Evolutionary conservation across 2,888 invertebrate genomes (phyloP).

Genomic region (Lithosia quadra): DNA sequence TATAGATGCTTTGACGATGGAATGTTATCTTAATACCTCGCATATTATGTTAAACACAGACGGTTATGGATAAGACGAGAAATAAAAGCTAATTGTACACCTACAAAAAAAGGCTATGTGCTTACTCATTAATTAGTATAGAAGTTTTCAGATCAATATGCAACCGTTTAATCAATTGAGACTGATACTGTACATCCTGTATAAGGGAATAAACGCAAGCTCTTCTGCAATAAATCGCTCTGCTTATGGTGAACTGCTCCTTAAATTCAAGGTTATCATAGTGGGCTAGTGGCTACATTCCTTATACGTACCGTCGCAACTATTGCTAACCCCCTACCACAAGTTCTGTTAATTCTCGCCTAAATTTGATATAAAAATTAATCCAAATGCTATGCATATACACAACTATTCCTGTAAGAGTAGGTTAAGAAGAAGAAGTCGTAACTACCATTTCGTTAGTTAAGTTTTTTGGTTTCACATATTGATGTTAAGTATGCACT

Average conservation of each 20-base stretch:
- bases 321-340: constrained; percentile 35
- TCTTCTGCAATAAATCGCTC: constrained; percentile 27
- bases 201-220: neutral
- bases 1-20: too few relatives aligned
- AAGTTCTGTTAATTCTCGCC: neutral
- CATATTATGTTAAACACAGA: neutral
- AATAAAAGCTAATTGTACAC: neutral
- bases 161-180: neutral
- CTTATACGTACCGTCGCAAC: constrained; percentile 41
- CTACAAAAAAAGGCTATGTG: neutral
- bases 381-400: too few relatives aligned
- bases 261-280: constrained; percentile 61
- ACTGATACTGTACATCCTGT: neutral
- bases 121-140: neutral
- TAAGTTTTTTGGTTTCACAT: too few relatives aligned
- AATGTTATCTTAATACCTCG: neutral
- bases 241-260: constrained; percentile 26
- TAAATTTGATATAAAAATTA: neutral
- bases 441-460: too few relatives aligned
- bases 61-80: neutral
- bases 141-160: neutral
- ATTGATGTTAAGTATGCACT: neutral
- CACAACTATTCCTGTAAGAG: too few relatives aligned
- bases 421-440: too few relatives aligned
- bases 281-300: constrained; percentile 57